Percentiles rank a stretch among this genome's conserved stretches.
These are phyloP conservation scores for Oscheius sp. DNA, from an alignment of 2,888 invertebrate species.

Conservation along the genomic window DNA sequence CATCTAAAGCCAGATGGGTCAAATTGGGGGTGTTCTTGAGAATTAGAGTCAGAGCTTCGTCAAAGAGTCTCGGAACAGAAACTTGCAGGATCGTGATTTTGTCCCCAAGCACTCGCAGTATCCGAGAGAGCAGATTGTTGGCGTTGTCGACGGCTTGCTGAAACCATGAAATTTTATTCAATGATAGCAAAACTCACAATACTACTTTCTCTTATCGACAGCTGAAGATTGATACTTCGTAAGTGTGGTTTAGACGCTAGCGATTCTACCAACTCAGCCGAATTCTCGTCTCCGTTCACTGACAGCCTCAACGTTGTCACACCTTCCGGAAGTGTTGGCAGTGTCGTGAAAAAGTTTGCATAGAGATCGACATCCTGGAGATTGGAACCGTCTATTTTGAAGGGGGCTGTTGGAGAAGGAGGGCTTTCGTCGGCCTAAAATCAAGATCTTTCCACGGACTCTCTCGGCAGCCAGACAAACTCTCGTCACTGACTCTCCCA, in stretches of 20 bases:
- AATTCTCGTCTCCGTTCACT: slow-evolving; percentile 68
- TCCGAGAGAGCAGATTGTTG: slow-evolving; percentile 60
- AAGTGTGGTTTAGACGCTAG: slow-evolving; percentile 43
- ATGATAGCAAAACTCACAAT: slow-evolving; percentile 49
- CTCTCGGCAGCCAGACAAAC: not conserved
- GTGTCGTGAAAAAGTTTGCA: slow-evolving; percentile 67
- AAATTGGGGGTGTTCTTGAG: slow-evolving; percentile 63
- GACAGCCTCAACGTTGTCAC: slow-evolving; percentile 67
- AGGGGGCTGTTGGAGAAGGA: slow-evolving; percentile 32
- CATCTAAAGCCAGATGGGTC: slow-evolving; percentile 65
- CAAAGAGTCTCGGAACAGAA: slow-evolving; percentile 62
- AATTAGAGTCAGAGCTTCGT: slow-evolving; percentile 61
- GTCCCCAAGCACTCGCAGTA: slow-evolving; percentile 61
- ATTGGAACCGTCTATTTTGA: slow-evolving; percentile 51
- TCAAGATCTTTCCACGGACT: not conserved
- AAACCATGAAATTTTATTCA: slow-evolving; percentile 21
- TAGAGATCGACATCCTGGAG: slow-evolving; percentile 69
- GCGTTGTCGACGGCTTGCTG: slow-evolving; percentile 67
- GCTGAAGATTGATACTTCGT: slow-evolving; percentile 61
- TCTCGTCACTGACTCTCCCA: no score
- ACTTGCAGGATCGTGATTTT: slow-evolving; percentile 68
- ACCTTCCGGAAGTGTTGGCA: slow-evolving; percentile 67
- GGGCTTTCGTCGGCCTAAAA: slow-evolving; percentile 13
- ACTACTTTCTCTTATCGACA: slow-evolving; percentile 63
- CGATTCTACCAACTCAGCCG: slow-evolving; percentile 34